Conservation (phyloP, 2,113 vertebrate species). For the Galeopterus variegatus region DNA sequence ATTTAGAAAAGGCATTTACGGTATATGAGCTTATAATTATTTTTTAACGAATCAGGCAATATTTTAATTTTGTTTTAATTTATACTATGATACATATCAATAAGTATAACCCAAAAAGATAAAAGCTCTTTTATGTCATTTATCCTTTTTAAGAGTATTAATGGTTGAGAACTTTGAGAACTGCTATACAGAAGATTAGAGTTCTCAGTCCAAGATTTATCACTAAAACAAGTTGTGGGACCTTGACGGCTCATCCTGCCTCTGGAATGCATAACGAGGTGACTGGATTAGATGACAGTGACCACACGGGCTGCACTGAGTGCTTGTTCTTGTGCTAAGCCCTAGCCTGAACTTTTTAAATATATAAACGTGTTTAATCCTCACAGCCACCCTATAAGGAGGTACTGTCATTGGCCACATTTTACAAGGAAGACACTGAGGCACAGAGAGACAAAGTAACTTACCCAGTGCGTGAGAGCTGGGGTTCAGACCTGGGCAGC, state of each 20-base stretch:
- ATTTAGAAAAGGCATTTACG: not conserved
- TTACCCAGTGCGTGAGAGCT: not conserved
- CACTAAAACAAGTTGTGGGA: not conserved
- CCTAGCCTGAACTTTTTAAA: not conserved
- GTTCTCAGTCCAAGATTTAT: not conserved
- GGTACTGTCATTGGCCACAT: not conserved
- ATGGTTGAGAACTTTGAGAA: not conserved
- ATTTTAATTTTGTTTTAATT: not conserved
- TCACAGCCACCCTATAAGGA: not conserved
- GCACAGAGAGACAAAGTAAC: not conserved
- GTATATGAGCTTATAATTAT: not conserved
- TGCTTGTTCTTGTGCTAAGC: not conserved
- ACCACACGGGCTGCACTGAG: fast-evolving
- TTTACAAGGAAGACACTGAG: not conserved
- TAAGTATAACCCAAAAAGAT: not conserved
- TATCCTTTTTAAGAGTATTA: not conserved
- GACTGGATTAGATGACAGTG: fast-evolving
- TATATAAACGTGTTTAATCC: fast-evolving
- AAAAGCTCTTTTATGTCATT: not conserved
- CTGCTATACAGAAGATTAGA: not conserved
- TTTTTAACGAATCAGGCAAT: not conserved
- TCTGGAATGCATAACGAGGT: not conserved
- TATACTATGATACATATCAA: not conserved
- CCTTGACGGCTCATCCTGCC: fast-evolving
- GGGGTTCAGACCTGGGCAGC: not conserved